Percentiles rank a stretch among this genome's conserved stretches.
phyloP scores from a whole-genome alignment of 2,113 vertebrate genomes.

The Struthidea cinerea region DNA sequence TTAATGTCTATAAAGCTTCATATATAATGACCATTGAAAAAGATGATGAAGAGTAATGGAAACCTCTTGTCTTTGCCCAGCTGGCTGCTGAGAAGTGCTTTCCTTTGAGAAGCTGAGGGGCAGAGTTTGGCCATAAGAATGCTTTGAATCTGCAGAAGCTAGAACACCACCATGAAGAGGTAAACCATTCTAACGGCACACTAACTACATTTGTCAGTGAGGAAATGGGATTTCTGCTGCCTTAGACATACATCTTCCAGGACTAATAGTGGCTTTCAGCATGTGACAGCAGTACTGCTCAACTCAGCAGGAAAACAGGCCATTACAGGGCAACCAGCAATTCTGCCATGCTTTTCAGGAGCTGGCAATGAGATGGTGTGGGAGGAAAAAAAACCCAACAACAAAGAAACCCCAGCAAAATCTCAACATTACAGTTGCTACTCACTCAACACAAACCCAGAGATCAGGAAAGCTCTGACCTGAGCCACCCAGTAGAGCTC shows the following conservation, averaged over 20 bases:
- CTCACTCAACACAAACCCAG: not conserved
- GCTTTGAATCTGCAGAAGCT: not conserved
- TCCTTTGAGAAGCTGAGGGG: not conserved
- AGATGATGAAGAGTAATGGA: not conserved
- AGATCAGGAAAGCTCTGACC: not conserved
- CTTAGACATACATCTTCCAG: not conserved
- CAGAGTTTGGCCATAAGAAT: not conserved
- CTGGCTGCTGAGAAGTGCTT: not conserved
- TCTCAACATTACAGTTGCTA: not conserved
- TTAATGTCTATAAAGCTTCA: not conserved
- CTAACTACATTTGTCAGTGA: not conserved
- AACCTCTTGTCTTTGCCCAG: not conserved
- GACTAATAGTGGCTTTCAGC: not conserved
- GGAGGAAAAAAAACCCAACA: not conserved
- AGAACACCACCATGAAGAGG: not conserved
- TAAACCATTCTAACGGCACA: not conserved
- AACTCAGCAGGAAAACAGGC: not conserved
- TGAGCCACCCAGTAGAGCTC: not conserved
- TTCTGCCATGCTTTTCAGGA: not conserved
- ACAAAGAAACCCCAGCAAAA: not conserved
- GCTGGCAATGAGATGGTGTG: not conserved
- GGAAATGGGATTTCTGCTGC: not conserved
- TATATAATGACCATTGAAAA: not conserved
- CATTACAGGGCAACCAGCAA: not conserved
- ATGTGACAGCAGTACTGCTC: not conserved